These are phyloP conservation scores for Dyspetes luteomarginatus DNA, from an alignment of 2,888 invertebrate genomes.

Conservation along the genomic window DNA sequence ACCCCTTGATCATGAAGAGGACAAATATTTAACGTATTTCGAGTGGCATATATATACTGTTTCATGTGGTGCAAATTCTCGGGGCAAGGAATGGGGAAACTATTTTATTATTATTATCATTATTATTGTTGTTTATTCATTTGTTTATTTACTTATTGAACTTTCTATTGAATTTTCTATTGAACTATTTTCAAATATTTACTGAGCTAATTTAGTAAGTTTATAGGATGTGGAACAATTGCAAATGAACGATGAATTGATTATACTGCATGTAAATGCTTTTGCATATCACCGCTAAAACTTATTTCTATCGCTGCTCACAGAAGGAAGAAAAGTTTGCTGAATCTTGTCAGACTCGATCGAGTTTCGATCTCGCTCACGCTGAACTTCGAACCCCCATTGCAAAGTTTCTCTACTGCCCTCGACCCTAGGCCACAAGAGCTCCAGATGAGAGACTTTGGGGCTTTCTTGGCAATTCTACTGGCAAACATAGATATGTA, in stretches of 20 bases:
- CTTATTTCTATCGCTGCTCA: slow-evolving; percentile 13
- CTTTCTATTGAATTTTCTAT: neutral
- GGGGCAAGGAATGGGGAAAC: slow-evolving; percentile 36
- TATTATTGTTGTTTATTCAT: neutral
- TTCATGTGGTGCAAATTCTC: slow-evolving; percentile 43
- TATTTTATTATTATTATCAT: slow-evolving; percentile 47
- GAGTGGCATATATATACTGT: too few species aligned
- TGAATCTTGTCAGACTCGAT: slow-evolving; percentile 38
- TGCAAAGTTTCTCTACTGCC: slow-evolving; percentile 48
- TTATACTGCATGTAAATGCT: neutral
- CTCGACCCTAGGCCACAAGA: neutral
- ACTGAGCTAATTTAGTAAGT: too few species aligned
- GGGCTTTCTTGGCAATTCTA: slow-evolving; percentile 19
- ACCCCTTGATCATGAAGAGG: slow-evolving; percentile 64
- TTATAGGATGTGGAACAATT: too few species aligned
- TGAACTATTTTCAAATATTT: too few species aligned
- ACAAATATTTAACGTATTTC: slow-evolving; percentile 78
- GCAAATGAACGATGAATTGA: neutral
- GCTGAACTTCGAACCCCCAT: slow-evolving; percentile 41
- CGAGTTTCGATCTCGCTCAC: slow-evolving; percentile 56
- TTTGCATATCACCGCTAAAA: slow-evolving; percentile 12
- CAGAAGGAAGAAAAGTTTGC: slow-evolving; percentile 36
- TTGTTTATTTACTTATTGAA: neutral
- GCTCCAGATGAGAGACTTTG: slow-evolving; percentile 37
- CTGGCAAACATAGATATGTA: neutral